Evolutionary conservation across 2,113 vertebrate species (phyloP).

Genomic region (Mirounga angustirostris): DNA sequence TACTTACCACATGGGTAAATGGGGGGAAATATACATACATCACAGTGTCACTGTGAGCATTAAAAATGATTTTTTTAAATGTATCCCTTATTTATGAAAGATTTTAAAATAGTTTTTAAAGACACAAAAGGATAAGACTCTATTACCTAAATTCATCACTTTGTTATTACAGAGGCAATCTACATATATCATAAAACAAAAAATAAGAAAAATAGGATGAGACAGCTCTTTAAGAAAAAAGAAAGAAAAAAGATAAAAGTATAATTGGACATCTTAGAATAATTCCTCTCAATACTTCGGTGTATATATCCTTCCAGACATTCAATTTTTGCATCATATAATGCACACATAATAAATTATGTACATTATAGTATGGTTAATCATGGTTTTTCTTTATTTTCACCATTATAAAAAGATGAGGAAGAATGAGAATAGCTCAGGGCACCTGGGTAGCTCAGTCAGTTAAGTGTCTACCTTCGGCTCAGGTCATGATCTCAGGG

Average conservation of each 20-base stretch:
- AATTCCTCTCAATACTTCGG: not conserved
- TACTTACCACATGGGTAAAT: not conserved
- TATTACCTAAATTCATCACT: not conserved
- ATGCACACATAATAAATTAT: not conserved
- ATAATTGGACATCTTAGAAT: not conserved
- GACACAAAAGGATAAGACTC: not conserved
- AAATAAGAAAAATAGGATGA: not conserved
- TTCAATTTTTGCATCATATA: not conserved
- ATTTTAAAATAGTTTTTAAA: conserved; percentile 32
- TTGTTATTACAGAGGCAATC: conserved; percentile 2
- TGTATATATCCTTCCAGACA: not conserved
- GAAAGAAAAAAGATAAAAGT: not conserved
- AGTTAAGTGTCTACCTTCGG: too few relatives aligned
- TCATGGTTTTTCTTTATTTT: not conserved
- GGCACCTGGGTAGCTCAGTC: too few relatives aligned
- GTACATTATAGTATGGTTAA: not conserved
- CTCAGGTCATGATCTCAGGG: too few relatives aligned
- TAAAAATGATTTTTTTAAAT: not conserved
- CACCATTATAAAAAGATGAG: not conserved
- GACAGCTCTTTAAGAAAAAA: not conserved
- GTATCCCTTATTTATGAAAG: not conserved
- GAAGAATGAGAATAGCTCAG: not conserved
- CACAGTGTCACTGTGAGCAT: not conserved
- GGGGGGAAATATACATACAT: not conserved
- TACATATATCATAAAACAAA: not conserved